Evolutionary conservation across 2,113 vertebrate species (phyloP).

Genomic region (Pseudopodoces humilis): DNA sequence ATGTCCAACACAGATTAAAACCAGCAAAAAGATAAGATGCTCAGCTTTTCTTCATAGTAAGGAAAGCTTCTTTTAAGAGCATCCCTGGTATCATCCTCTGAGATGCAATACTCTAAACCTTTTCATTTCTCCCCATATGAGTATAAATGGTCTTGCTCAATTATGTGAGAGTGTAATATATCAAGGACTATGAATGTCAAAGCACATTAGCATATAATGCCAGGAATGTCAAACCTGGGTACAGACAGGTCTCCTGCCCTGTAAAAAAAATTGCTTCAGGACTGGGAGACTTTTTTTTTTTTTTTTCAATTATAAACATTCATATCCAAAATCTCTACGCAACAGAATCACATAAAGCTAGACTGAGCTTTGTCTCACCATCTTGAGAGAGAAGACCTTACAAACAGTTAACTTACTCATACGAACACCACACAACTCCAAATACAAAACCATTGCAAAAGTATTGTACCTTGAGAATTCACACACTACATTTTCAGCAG

Average conservation of each 20-base stretch:
- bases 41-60: background rate
- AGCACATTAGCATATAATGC: background rate
- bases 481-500: background rate
- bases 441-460: background rate
- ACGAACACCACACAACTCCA: background rate
- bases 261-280: background rate
- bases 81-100: background rate
- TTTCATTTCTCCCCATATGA: background rate
- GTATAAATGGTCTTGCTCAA: background rate
- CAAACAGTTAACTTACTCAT: background rate
- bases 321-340: background rate
- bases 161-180: background rate
- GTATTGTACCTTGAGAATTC: background rate
- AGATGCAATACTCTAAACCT: background rate
- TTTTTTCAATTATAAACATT: background rate
- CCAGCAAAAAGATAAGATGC: background rate
- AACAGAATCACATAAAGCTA: background rate
- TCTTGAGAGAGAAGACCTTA: background rate
- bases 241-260: background rate
- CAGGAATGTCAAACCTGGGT: background rate
- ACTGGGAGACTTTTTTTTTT: background rate
- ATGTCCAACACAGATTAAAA: background rate
- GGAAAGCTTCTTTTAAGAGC: background rate
- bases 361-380: background rate
- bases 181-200: background rate